These are phyloP conservation scores for Petrocephalus zakoni DNA, from an alignment of 2,113 vertebrate species.

Conservation along the genomic window DNA sequence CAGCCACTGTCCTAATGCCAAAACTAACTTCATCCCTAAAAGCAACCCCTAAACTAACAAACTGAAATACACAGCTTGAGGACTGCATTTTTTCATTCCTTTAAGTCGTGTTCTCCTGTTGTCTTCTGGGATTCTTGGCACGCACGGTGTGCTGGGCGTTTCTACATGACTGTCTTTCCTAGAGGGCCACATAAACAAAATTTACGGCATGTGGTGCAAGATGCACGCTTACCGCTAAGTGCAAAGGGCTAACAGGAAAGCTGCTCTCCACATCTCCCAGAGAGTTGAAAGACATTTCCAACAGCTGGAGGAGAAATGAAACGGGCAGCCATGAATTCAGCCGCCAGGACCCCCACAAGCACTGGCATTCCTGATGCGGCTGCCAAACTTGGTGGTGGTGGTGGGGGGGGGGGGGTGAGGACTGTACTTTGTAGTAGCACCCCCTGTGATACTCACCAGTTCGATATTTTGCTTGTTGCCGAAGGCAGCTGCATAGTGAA, in stretches of 20 bases:
- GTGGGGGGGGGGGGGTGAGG: too few species aligned
- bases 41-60: background rate
- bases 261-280: conserved; percentile 88
- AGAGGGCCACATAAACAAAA: background rate
- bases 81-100: too few species aligned
- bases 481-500: conserved; percentile 90
- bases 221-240: conserved; percentile 85
- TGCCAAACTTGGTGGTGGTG: background rate
- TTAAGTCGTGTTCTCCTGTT: background rate
- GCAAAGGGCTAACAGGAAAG: conserved; percentile 90
- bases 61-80: too few species aligned
- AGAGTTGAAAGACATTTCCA: conserved; percentile 96
- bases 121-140: background rate
- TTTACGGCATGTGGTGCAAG: background rate
- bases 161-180: background rate
- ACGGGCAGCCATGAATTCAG: background rate
- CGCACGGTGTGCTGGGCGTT: background rate
- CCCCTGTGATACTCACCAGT: conserved; percentile 63
- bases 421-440: too few species aligned
- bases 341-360: background rate
- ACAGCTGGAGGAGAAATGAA: conserved; percentile 63
- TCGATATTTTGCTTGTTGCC: conserved; percentile 92
- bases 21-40: background rate
- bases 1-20: background rate
- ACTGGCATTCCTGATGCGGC: background rate